Conservation (phyloP, 2,797 vertebrate species). For the Siniperca scherzeri region DNA sequence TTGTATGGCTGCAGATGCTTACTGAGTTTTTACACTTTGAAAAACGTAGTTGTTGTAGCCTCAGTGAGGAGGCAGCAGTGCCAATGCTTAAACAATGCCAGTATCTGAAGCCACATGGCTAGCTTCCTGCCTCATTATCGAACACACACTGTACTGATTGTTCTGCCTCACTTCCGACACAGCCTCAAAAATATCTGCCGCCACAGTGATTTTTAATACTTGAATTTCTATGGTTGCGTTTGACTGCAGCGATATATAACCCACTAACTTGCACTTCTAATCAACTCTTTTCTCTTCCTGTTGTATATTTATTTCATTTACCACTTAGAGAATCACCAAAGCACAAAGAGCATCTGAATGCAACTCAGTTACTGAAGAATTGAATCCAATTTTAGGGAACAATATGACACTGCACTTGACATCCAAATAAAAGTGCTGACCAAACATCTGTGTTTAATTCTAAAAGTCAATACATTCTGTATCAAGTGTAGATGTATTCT, state of each 20-base stretch:
- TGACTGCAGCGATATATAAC: constrained; percentile 18
- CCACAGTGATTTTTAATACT: constrained; percentile 33
- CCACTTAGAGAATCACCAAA: constrained; percentile 30
- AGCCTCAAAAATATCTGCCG: constrained; percentile 37
- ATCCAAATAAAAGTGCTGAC: constrained; percentile 32
- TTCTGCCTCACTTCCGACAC: constrained; percentile 22
- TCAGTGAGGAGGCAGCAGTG: constrained; percentile 35
- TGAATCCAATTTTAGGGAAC: constrained; percentile 17
- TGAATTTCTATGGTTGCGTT: constrained; percentile 18
- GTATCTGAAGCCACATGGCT: constrained; percentile 44
- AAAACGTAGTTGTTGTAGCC: constrained; percentile 47
- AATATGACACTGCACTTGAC: constrained; percentile 5
- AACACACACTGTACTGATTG: constrained; percentile 32
- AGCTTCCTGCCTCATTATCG: constrained; percentile 44
- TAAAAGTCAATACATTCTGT: constrained; percentile 17
- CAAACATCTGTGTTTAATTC: constrained; percentile 34
- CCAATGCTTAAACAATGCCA: constrained; percentile 50
- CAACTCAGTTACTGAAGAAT: constrained; percentile 4
- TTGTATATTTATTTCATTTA: constrained; percentile 22
- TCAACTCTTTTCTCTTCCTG: not conserved
- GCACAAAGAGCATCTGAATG: constrained; percentile 16
- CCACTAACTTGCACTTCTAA: constrained; percentile 4
- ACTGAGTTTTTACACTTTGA: constrained; percentile 60
- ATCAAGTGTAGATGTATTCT: constrained; percentile 17
- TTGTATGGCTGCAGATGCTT: constrained; percentile 56